Evolutionary conservation across 2,888 invertebrate species (phyloP), one percentile per base, ranked within the genome.

Genomic region (Brenthis hecate): DNA sequence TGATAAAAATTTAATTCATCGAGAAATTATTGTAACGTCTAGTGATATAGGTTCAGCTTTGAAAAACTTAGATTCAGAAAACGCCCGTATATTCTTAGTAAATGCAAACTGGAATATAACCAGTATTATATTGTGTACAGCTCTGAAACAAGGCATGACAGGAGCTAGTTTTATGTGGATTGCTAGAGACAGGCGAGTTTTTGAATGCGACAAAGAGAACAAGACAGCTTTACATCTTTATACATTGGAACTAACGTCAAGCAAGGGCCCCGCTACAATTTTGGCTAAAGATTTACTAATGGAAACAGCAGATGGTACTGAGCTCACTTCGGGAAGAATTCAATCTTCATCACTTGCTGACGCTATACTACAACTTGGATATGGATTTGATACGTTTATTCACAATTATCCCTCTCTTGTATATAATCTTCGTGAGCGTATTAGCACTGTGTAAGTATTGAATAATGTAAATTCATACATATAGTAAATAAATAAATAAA

Each of bases 61-160:
- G 53, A 14, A 56, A 54, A 32, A 55, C 2, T 71, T 85, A 13
- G 56, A 57, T 16, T 53, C 54, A 3, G 63, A 2, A 69, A 93
- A 94, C 58, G 96, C 96, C 0, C 94, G 94, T 73, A 96, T 98
- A 13, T 96, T 98, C 56, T 96, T 98, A 70, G 95, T 97, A 0
- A 97, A 98, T 82, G 95, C 97, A 48, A 95, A 95, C 68, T 91
- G 94, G 69, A 90, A 93, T 48, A 94, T 94, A 0, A 94, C 95
- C 2, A 87, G 95, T 48, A 90, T 94, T 62, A 94, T 97, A 2
- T 94, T 98, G 93, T 96, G 96, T 80, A 95, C 95, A 80, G 87
- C 83, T 0, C 54, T 19, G 11, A 56, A 48, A 4, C 60, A 61
- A 11, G 56, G 65, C 11, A 75, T 97, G 96, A 8, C 95, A 13